Evolutionary conservation across 2,797 vertebrate genomes (phyloP), one percentile per base, ranked within the genome.

Genomic region (Acestrorhynchus altus): DNA sequence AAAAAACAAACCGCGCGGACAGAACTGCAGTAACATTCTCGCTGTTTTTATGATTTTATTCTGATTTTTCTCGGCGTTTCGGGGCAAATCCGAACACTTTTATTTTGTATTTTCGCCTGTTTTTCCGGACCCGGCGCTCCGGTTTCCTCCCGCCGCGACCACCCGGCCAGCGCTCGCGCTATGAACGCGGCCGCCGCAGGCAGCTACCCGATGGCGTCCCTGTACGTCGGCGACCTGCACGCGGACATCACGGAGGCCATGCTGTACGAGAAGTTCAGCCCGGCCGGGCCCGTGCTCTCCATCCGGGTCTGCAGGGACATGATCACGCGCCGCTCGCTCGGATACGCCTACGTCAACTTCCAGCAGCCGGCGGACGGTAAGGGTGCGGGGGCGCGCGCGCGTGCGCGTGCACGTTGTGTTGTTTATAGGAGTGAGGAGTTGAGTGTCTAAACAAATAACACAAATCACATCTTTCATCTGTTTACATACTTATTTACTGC

Each of bases 121-220:
- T n/a, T n/a, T n/a, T n/a, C 46, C 46, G 46, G 46, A 16, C 18
- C 46, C n/a, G 46, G 15, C 46, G 46, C 46, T 49, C 46, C 46
- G 46, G 16, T 13, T 18, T 49, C n/a, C n/a, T n/a, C n/a, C n/a
- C n/a, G n/a, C n/a, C n/a, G n/a, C n/a, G n/a, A n/a, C n/a, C 46
- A 4, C 6, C 46, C 46, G 46, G 46, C 16, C 46, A 22, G n/a
- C 52, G 52, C 22, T 8, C 20, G 56, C 4, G 57, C 8, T 78
- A 99, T 99, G 97, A 99, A 98, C 87, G 96, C 97, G 78, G 97
- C 96, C 92, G 96, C 96, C 87, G 96, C 97, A 26, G 57, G 57
- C 10, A 98, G 96, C 87, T 96, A 95, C 87, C 95, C 96, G 1
- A 97, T 96, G 96, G 96, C 96, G 79, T 97, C 96, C 42, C 93